phyloP scores from a whole-genome alignment of 2,797 vertebrate species.

The Petrocephalus schoutedeni region DNA sequence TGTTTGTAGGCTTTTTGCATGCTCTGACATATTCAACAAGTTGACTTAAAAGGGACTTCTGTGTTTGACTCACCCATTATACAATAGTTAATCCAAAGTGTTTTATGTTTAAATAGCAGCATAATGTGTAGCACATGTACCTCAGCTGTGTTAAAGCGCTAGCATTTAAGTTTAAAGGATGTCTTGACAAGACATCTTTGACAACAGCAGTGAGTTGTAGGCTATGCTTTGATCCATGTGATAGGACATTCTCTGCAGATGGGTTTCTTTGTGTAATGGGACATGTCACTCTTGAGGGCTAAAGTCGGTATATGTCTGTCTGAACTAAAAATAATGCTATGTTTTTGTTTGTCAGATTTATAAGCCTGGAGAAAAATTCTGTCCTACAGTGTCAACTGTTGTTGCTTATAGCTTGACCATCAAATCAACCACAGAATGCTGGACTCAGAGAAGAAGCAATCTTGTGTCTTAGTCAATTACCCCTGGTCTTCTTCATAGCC shows the following conservation, averaged over 20 bases:
- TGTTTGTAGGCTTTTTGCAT: slow-evolving; percentile 20
- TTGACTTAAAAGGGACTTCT: not conserved
- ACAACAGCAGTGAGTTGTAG: slow-evolving; percentile 51
- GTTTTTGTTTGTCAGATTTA: slow-evolving; percentile 68
- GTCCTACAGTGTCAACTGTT: slow-evolving; percentile 61
- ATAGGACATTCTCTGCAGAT: slow-evolving; percentile 47
- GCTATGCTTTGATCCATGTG: slow-evolving; percentile 52
- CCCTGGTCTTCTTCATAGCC: slow-evolving; percentile 59
- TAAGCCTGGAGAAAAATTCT: slow-evolving; percentile 62
- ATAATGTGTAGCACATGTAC: slow-evolving; percentile 61
- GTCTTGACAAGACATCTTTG: slow-evolving; percentile 69
- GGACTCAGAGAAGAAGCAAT: slow-evolving; percentile 60
- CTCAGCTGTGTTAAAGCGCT: slow-evolving; percentile 47
- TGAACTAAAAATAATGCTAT: slow-evolving; percentile 51
- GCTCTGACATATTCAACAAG: slow-evolving; percentile 22
- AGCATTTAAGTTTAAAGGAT: slow-evolving; percentile 62
- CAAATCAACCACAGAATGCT: slow-evolving; percentile 69
- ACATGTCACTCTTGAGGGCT: slow-evolving; percentile 12
- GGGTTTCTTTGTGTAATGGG: slow-evolving; percentile 42
- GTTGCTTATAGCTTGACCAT: slow-evolving; percentile 75
- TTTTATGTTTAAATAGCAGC: slow-evolving; percentile 64
- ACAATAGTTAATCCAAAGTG: slow-evolving; percentile 18
- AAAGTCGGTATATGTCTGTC: not conserved
- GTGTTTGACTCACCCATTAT: slow-evolving; percentile 20
- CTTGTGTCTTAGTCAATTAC: slow-evolving; percentile 68